phyloP scores from a whole-genome alignment of 2,113 vertebrate species.

The Hepsetus odoe region DNA sequence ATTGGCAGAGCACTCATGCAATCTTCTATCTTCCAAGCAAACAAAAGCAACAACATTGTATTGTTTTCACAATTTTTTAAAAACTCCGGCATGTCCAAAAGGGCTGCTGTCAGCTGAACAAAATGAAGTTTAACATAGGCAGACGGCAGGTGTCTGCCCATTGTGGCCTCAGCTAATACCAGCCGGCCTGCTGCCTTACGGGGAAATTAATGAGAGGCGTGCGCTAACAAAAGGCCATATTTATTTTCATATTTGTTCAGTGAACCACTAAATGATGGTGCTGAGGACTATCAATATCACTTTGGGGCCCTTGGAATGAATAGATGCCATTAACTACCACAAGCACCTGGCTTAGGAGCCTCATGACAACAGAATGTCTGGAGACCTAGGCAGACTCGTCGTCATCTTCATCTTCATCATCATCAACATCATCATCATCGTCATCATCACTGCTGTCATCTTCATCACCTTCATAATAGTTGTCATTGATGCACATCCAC shows the following conservation, averaged over 20 bases:
- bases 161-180: slow-evolving; percentile 59
- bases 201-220: slow-evolving; percentile 68
- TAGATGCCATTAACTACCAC: slow-evolving; percentile 29
- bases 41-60: slow-evolving; percentile 62
- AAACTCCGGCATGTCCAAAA: not conserved
- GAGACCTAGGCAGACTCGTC: slow-evolving; percentile 11
- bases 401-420: slow-evolving; percentile 13
- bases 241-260: slow-evolving; percentile 71
- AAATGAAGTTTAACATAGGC: slow-evolving; percentile 58
- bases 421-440: no score
- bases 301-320: slow-evolving; percentile 60
- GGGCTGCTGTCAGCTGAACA: not conserved
- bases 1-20: slow-evolving; percentile 58
- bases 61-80: slow-evolving; percentile 57
- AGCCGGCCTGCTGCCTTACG: slow-evolving; percentile 47
- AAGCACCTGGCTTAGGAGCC: slow-evolving; percentile 26
- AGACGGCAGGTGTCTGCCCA: slow-evolving; percentile 62
- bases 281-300: slow-evolving; percentile 75
- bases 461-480: no score
- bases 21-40: slow-evolving; percentile 61
- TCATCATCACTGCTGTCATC: not conserved
- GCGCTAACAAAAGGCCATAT: slow-evolving; percentile 68
- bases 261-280: slow-evolving; percentile 65
- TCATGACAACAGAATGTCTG: not conserved
- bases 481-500: slow-evolving; percentile 1